These are phyloP conservation scores for Mesopsocus fuscifrons DNA, from an alignment of 2,888 invertebrate species.

Conservation along the genomic window DNA sequence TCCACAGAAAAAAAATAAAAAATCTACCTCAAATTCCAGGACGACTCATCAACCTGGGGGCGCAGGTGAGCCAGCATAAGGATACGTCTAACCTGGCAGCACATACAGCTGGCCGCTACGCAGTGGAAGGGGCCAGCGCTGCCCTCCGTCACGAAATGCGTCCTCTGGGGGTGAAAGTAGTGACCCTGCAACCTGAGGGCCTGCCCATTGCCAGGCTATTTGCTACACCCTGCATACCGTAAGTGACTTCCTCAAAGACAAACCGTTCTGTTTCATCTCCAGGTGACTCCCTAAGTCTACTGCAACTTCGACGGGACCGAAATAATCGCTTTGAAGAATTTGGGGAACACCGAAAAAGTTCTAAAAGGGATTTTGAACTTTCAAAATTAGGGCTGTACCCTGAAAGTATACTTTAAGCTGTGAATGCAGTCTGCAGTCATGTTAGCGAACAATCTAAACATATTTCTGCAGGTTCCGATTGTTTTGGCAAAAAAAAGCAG, in stretches of 20 bases:
- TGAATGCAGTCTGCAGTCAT: too few relatives aligned
- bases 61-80: constrained; percentile 22
- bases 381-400: too few relatives aligned
- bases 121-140: constrained; percentile 61
- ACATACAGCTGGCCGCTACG: constrained; percentile 40
- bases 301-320: too few relatives aligned
- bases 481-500: too few relatives aligned
- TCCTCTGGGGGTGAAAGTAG: constrained; percentile 50
- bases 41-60: constrained; percentile 50
- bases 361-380: too few relatives aligned
- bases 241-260: constrained; percentile 3
- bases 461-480: too few relatives aligned
- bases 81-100: constrained; percentile 20
- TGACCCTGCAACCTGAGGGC: constrained; percentile 53
- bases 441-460: too few relatives aligned
- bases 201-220: constrained; percentile 43
- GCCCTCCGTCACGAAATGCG: constrained; percentile 49
- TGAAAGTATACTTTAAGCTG: too few relatives aligned
- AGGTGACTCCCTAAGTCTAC: background rate
- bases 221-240: constrained; percentile 33
- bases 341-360: too few relatives aligned
- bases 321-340: too few relatives aligned
- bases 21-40: constrained; percentile 24
- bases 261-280: background rate
- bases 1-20: background rate